Percentiles rank a stretch among this genome's conserved stretches.
phyloP scores from a whole-genome alignment of 2,888 invertebrate genomes.

The Meiosimyza platycephala region DNA sequence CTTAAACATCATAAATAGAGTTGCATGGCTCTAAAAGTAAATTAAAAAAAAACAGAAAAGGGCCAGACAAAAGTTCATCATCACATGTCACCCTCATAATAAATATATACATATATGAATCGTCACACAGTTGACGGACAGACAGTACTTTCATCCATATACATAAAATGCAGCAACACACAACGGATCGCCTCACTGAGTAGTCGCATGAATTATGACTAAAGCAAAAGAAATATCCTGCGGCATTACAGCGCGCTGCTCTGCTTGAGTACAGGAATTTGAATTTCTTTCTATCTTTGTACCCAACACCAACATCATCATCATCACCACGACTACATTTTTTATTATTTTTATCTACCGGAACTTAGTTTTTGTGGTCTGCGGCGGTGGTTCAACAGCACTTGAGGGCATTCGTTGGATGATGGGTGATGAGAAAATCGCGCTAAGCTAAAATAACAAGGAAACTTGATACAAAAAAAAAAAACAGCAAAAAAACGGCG shows the following conservation, averaged over 20 bases:
- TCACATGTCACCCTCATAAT: no score
- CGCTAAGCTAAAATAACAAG: constrained; percentile 31
- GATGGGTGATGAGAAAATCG: constrained; percentile 17
- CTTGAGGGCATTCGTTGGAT: not conserved
- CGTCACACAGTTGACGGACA: no score
- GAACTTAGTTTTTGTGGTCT: constrained; percentile 24
- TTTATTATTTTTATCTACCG: not conserved
- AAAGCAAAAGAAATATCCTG: constrained; percentile 28
- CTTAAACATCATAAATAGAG: no score
- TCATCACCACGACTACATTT: not conserved
- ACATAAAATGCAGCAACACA: not conserved
- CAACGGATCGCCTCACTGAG: not conserved
- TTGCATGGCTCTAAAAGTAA: no score
- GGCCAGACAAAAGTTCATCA: no score
- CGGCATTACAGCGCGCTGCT: constrained; percentile 28
- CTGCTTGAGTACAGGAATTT: constrained; percentile 26
- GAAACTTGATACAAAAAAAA: not conserved
- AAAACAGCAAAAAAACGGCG: not conserved
- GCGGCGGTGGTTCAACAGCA: constrained; percentile 1
- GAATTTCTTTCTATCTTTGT: not conserved
- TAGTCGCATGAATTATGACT: constrained; percentile 26
- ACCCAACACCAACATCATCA: not conserved
- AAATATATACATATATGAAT: no score
- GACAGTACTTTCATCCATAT: no score
- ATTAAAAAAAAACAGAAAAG: no score